Base-by-base conservation (phyloP, 2,113 vertebrate species). In the Vulpes lagopus region DNA sequence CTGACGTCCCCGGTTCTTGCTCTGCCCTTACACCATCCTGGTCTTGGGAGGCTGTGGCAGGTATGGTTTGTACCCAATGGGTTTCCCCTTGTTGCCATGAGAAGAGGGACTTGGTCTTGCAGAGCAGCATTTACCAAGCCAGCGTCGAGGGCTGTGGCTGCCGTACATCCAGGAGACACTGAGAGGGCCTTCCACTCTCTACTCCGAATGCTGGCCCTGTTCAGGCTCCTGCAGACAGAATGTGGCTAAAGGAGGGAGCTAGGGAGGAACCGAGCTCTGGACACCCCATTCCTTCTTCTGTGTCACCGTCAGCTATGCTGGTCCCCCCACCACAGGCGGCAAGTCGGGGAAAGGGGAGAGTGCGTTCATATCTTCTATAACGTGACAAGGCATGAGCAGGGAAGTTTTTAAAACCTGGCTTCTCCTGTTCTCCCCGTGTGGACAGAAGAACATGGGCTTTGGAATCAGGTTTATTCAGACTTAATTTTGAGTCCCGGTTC, bases 1-100 rank as follows among this genome's bases (percentile, higher is more conserved):
- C 65, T 49, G 57, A 8, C 0, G 6, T 27, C 64, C 64, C 27
- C 0, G 3, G 35, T n/a, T 19, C 76, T 65, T 6, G 22, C n/a
- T 65, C 17, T 38, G 30, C 62, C 6, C 1, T 22, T 6, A 1
- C 6, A 1, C 20, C 10, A 0, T 38, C 38, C 55, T n/a, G 38
- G 43, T 51, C 19, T 15, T 4, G 3, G 71, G 64, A 27, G 65
- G 38, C 43, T 43, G 43, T 43, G 43, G 27, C 51, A 12, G 22
- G 11, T 43, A 11, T 15, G 15, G 14, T 32, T 49, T 20, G 35
- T 10, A 20, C 85, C 38, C 6, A 0, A 32, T 8, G 51, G 25
- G 3, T 8, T 23, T 81, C 49, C 67, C 30, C 0, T 20, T 5
- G 11, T 27, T 9, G 0, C 55, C 19, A 0, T 20, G 71, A 85